Evolutionary conservation across 2,888 invertebrate genomes (phyloP).

Genomic region (Caenorhabditis imperialis): DNA sequence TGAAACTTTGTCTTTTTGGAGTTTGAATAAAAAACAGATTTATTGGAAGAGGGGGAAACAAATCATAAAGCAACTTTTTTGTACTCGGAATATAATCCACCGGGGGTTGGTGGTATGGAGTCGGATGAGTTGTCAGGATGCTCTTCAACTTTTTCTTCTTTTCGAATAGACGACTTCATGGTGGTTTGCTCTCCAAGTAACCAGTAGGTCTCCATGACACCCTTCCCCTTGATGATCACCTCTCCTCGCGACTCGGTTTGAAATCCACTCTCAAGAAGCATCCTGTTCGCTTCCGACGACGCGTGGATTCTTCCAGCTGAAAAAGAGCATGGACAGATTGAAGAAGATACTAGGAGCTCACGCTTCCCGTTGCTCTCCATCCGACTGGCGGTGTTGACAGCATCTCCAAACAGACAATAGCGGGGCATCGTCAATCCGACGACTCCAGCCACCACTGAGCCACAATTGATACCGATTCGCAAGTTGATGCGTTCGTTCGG

Average conservation of each 20-base stretch:
- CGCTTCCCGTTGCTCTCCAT: slow-evolving; percentile 74
- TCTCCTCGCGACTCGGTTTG: slow-evolving; percentile 72
- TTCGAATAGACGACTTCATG: too few species aligned
- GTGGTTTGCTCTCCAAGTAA: slow-evolving; percentile 26
- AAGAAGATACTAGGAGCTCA: too few species aligned
- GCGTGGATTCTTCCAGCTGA: slow-evolving; percentile 72
- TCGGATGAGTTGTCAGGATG: too few species aligned
- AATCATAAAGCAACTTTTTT: too few species aligned
- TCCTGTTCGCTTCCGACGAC: slow-evolving; percentile 65
- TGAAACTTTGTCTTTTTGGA: too few species aligned
- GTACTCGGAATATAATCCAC: too few species aligned
- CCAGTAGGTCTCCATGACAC: slow-evolving; percentile 73
- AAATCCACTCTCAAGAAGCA: slow-evolving; percentile 67
- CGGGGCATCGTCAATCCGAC: slow-evolving; percentile 70
- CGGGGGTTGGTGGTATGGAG: too few species aligned
- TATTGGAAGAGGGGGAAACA: too few species aligned
- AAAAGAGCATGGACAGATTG: too few species aligned
- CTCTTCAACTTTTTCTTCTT: too few species aligned
- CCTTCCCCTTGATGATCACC: slow-evolving; percentile 70
- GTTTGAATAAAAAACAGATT: too few species aligned
- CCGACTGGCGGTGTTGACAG: slow-evolving; percentile 74
- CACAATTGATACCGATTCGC: slow-evolving; percentile 67
- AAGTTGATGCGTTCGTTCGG: slow-evolving; percentile 69
- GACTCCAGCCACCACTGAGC: slow-evolving; percentile 65
- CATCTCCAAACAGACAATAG: slow-evolving; percentile 73